Evolutionary conservation across 2,797 vertebrate genomes (phyloP).

Genomic region (Gastrophryne carolinensis): DNA sequence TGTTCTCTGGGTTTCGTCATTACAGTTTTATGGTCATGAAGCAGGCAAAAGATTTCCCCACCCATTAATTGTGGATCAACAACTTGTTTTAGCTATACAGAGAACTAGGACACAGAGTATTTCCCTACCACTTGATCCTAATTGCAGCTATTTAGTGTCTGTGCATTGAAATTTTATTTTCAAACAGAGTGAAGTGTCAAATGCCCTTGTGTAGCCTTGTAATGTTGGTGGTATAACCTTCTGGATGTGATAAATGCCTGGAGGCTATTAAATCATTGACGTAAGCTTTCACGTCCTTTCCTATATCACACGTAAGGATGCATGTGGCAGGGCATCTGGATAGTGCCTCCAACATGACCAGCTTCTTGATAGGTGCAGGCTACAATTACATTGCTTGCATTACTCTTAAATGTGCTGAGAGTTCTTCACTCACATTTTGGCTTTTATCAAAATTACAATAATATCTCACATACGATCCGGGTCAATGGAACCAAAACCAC

Average conservation of each 20-base stretch:
- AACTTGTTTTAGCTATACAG: slow-evolving; percentile 4
- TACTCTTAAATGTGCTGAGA: not conserved
- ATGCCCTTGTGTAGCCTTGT: not conserved
- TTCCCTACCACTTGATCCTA: slow-evolving; percentile 9
- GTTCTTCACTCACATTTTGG: too few species aligned
- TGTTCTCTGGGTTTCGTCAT: slow-evolving; percentile 19
- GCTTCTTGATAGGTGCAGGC: too few species aligned
- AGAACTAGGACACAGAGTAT: slow-evolving; percentile 1
- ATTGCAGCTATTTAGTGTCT: not conserved
- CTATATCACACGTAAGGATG: slow-evolving; percentile 1
- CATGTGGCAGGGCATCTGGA: not conserved
- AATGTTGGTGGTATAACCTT: not conserved
- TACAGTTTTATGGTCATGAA: not conserved
- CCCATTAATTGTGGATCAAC: slow-evolving; percentile 19
- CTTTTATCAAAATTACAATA: not conserved
- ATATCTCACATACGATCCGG: not conserved
- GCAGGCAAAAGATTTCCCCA: slow-evolving; percentile 29
- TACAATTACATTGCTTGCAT: not conserved
- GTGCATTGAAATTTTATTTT: slow-evolving; percentile 5
- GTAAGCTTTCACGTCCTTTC: slow-evolving; percentile 17
- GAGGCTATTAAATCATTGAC: slow-evolving; percentile 12
- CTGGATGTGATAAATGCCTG: not conserved
- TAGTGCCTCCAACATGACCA: not conserved
- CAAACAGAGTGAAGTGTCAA: slow-evolving; percentile 1
- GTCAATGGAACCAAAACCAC: not conserved